Conservation (phyloP, 2,113 vertebrate species). For the Catharus bicknelli region DNA sequence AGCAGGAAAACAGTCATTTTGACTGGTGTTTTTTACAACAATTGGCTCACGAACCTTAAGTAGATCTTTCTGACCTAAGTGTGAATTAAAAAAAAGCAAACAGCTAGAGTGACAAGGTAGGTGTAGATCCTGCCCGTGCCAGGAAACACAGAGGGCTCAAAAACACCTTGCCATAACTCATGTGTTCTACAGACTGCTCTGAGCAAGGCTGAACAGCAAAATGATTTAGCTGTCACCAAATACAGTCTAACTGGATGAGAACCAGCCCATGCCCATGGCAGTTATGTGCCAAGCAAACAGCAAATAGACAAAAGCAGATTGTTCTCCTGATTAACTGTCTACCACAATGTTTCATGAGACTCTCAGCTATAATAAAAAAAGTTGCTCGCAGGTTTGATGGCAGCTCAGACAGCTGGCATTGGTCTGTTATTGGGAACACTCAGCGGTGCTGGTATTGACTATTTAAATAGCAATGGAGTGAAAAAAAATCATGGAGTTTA, state of each 20-base stretch:
- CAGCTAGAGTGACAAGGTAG: neutral
- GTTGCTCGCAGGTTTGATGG: neutral
- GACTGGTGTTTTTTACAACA: constrained; percentile 36
- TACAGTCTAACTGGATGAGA: neutral
- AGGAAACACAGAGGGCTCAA: neutral
- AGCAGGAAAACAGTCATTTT: constrained; percentile 35
- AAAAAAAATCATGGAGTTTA: neutral
- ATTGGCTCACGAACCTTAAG: constrained; percentile 61
- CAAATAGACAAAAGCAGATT: neutral
- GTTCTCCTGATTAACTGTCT: neutral
- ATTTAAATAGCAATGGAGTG: neutral
- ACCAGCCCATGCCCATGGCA: neutral
- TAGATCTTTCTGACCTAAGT: constrained; percentile 36
- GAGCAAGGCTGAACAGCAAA: neutral
- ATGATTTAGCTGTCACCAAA: neutral
- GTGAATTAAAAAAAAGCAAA: neutral
- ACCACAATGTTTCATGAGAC: neutral
- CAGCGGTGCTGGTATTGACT: neutral
- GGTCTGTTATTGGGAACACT: neutral
- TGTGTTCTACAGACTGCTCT: neutral
- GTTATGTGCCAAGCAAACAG: neutral
- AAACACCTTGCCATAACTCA: neutral
- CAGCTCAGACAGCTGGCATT: neutral
- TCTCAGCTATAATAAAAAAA: neutral
- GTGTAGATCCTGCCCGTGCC: neutral